Evolutionary conservation across 1,140 invertebrate species (phyloP), one percentile per base, ranked within the genome.

Genomic region (Heliconius himera): DNA sequence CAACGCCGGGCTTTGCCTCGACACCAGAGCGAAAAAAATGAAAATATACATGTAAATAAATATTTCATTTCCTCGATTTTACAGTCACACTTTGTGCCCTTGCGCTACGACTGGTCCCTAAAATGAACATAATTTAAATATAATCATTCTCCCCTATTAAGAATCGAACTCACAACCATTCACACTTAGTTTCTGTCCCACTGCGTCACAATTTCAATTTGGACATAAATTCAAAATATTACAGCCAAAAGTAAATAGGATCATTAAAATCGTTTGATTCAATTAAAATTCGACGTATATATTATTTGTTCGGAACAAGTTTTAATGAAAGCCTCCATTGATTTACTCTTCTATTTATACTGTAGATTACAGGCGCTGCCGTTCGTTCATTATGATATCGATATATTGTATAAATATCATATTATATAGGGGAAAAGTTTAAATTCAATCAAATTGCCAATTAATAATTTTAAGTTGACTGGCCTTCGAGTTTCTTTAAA

Each of bases 261-360:
- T 46, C 74, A 49, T 76, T 76, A 76, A 76, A 76, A 49, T 70
- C 54, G n/a, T 29, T 60, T 22, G 38, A 76, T 70, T 76, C 41
- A 49, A 76, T 76, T 70, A 76, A 76, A 26, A 29, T 26, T 66
- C 70, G 26, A 66, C 11, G 41, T 73, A 60, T 46, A 46, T 46
- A 46, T 56, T 33, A 54, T 78, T 78, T 78, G 54, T 73, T 73
- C 71, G 71, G 13, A 16, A 16, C n/a, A 78, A 73, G 71, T 78
- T 78, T 78, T 73, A 78, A 78, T 78, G 49, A 54, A 73, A 77
- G 54, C 71, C 33, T 38, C n/a, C 71, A 78, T 74, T 74, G 18
- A 78, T 66, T 66, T 66, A n/a, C 60, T 11, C 60, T 29, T 29
- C 22, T 66, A 29, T 66, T 66, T 66, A 66, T 66, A 66, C 4